Evolutionary conservation across 2,888 invertebrate species (phyloP), one percentile per base, ranked within the genome.

Genomic region (Neoaliturus tenellus): DNA sequence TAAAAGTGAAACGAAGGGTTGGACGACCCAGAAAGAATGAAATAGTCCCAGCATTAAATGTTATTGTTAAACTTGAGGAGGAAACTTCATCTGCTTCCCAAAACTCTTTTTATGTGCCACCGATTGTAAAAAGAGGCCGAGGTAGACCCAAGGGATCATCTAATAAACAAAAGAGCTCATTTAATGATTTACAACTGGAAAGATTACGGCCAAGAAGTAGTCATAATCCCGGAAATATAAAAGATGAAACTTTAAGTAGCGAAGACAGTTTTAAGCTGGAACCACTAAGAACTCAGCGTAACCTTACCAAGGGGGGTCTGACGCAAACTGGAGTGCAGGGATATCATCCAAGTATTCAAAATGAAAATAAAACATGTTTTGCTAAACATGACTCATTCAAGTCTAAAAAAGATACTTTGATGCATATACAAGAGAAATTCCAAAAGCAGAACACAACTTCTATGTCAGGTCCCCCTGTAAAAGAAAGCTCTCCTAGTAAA

Each of bases 141-240:
- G 62, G 62, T 28, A 62, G 62, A 28, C 62, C 62, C 12, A 62
- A 62, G 28, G 62, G 62, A 62, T 62, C 62, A 12, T 17, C 8
- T 28, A 62, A 62, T 62, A 62, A 62, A 51, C n/a, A 51, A 23
- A 39, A 39, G 39, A 39, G 6, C 39, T 8, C 12, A 39, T 39
- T 12, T 39, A n/a, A n/a, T n/a, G n/a, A 14, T 44, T 44, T 44
- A 14, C 44, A n/a, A n/a, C 44, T 14, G 17, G 44, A 44, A 39
- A 39, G 12, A 44, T 44, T 14, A 44, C 44, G 17, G 17, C 12
- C 1, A 44, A 14, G 44, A 14, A 44, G 12, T 4, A 44, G 17
- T 44, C 3, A 44, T 8, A 44, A n/a, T n/a, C n/a, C n/a, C n/a
- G n/a, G n/a, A n/a, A 44, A 4, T 44, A 17, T 14, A 44, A 44